Percentiles rank a stretch among this genome's conserved stretches.
Conservation (phyloP, 1,140 invertebrate species). For the Aphis craccivora region DNA sequence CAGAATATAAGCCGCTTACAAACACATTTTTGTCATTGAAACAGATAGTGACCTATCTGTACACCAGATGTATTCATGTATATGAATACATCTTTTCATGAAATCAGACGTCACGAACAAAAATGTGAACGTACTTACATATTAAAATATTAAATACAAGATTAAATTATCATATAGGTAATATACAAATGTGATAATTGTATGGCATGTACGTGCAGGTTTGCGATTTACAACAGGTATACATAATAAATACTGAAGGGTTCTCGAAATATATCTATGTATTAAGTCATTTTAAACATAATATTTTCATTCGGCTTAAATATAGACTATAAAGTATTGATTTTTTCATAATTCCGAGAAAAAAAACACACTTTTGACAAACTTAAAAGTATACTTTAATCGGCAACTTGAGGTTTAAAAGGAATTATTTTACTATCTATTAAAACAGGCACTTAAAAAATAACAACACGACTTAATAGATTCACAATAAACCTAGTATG, state of each 20-base stretch:
- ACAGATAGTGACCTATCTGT: too few relatives aligned
- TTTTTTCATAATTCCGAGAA: not conserved
- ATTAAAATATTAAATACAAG: too few relatives aligned
- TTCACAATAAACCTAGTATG: not conserved
- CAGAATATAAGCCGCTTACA: too few relatives aligned
- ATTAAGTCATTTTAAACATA: not conserved
- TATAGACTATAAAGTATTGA: too few relatives aligned
- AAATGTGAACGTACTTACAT: too few relatives aligned
- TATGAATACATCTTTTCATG: too few relatives aligned
- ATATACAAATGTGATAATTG: too few relatives aligned
- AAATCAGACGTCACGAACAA: too few relatives aligned
- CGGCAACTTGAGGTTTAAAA: not conserved
- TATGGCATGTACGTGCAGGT: too few relatives aligned
- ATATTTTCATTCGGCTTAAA: not conserved
- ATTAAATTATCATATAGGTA: too few relatives aligned
- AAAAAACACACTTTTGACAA: not conserved
- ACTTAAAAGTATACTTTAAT: not conserved
- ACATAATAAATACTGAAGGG: not conserved
- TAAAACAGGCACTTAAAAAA: not conserved
- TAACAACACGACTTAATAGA: not conserved
- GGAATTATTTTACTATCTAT: not conserved
- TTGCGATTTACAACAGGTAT: not conserved
- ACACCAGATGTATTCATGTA: too few relatives aligned
- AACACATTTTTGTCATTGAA: too few relatives aligned
- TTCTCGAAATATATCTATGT: not conserved